These are phyloP conservation scores for Orthosia gothica DNA, from an alignment of 2,888 invertebrate species.

Conservation along the genomic window DNA sequence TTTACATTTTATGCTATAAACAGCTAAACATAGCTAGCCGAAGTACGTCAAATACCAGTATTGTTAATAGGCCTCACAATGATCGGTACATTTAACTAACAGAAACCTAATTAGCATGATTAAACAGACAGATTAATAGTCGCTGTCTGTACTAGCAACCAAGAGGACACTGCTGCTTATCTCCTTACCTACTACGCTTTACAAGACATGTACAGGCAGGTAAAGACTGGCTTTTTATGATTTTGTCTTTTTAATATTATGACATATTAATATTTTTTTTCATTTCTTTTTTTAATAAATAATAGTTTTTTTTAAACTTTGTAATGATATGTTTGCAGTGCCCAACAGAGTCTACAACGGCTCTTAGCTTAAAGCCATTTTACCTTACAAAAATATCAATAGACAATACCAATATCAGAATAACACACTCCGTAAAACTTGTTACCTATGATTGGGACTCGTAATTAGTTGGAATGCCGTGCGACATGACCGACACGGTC, in stretches of 20 bases:
- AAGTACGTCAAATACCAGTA: background rate
- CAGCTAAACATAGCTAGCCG: background rate
- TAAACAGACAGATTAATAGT: conserved; percentile 36
- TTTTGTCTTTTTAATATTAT: too few relatives aligned
- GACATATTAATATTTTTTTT: too few relatives aligned
- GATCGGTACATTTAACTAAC: conserved; percentile 30
- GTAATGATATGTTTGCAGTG: too few relatives aligned
- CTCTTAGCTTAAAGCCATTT: too few relatives aligned
- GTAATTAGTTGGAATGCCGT: conserved; percentile 52
- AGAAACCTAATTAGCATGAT: conserved; percentile 42
- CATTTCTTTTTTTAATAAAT: too few relatives aligned
- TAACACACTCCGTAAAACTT: conserved; percentile 22
- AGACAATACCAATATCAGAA: conserved; percentile 17
- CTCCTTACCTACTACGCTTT: conserved; percentile 4
- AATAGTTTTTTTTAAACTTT: too few relatives aligned
- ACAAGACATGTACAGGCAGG: background rate
- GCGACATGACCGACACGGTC: conserved; percentile 2
- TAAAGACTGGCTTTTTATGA: background rate
- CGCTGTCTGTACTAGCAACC: conserved; percentile 29
- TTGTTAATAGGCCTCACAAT: background rate
- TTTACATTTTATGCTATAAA: too few relatives aligned
- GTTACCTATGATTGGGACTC: conserved; percentile 43
- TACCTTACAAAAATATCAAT: background rate
- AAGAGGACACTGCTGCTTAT: conserved; percentile 21
- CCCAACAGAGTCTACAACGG: too few relatives aligned